Evolutionary conservation across 1,140 invertebrate species (phyloP), one percentile per base, ranked within the genome.

Genomic region (Patella vulgata): DNA sequence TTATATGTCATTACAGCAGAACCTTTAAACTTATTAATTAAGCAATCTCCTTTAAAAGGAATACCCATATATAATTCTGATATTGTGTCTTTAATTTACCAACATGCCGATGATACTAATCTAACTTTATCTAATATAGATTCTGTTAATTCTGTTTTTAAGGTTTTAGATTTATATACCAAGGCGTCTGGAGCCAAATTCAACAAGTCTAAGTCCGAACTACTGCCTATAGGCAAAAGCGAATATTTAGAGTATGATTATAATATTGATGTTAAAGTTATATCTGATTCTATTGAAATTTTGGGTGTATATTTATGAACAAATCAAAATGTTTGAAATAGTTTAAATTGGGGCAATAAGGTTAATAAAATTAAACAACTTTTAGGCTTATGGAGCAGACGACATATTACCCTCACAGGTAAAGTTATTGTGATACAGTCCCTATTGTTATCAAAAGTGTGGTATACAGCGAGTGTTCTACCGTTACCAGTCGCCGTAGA

Each of bases 101-200:
- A n/a, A n/a, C n/a, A n/a, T n/a, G n/a, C n/a, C n/a, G n/a, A n/a
- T n/a, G n/a, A n/a, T n/a, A n/a, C n/a, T 44, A 73, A 56, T 36
- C 43, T 42, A 47, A 51, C 61, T 59, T 53, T 57, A 23, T 53
- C 53, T 14, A 43, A 58, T 46, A 53, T 54, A 21, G 27, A 50
- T 3, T 66, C 59, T 21, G 61, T 75, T 30, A 27, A 36, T 11
- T 28, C 39, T 40, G 59, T 66, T 17, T 62, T 71, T 28, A 31
- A 53, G 23, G 46, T 59, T 28, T 44, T 55, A 46, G n/a, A 54
- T 17, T 43, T 55, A 23, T 73, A 61, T 58, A 47, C 63, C 23
- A 68, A 59, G 46, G 59, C 60, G 14, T 68, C 66, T 3, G 70
- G 68, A 0, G 57, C 71, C 11, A 73, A 73, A 63, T 25, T 73